Evolutionary conservation across 2,797 vertebrate genomes (phyloP).

Genomic region (Ataeniobius toweri): DNA sequence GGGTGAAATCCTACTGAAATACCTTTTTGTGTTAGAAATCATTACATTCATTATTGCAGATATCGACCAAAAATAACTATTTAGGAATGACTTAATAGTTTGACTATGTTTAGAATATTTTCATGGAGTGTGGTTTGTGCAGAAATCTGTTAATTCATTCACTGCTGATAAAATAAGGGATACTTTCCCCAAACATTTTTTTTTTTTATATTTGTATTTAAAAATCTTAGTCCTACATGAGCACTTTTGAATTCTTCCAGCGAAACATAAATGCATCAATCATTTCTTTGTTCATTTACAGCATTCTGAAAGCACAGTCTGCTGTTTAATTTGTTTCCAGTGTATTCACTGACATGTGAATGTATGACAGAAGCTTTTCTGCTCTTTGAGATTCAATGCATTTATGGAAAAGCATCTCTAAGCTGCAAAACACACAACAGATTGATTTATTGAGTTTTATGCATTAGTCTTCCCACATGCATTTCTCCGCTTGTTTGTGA

Average conservation of each 20-base stretch:
- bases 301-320: constrained; percentile 12
- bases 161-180: not conserved
- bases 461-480: constrained; percentile 58
- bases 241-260: not conserved
- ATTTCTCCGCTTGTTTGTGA: constrained; percentile 21
- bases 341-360: constrained; percentile 9
- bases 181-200: not conserved
- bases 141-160: not conserved
- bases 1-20: not conserved
- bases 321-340: constrained; percentile 3
- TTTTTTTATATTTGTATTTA: not conserved
- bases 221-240: not conserved
- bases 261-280: no score
- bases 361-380: constrained; percentile 35
- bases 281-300: not conserved
- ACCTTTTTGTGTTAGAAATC: not conserved
- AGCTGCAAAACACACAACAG: constrained; percentile 53
- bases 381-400: constrained; percentile 70
- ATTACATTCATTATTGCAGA: not conserved
- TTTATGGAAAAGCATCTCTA: constrained; percentile 72
- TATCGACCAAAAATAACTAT: not conserved
- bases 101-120: not conserved
- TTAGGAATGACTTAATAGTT: not conserved
- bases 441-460: constrained; percentile 73
- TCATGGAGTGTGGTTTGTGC: not conserved